Conservation (phyloP, 1,140 invertebrate genomes). For the Eulimnadia texana region DNA sequence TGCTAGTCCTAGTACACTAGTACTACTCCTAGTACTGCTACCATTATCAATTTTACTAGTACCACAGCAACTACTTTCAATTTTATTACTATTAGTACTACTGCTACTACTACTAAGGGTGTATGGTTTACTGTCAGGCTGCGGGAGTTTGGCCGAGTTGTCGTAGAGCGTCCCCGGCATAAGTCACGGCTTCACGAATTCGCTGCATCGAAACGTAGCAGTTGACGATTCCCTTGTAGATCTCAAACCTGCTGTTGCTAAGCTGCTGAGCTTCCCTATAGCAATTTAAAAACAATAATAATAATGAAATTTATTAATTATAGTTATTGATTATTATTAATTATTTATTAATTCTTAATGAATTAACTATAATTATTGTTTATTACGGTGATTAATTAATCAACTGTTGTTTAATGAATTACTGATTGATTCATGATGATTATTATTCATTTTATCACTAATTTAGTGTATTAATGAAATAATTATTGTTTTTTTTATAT, state of each 20-base stretch:
- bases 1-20: too few relatives aligned
- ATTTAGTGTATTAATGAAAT: neutral
- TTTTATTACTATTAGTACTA: too few relatives aligned
- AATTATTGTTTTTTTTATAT: too few relatives aligned
- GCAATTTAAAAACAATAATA: neutral
- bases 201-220: conserved; percentile 50
- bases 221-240: conserved; percentile 53
- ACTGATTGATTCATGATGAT: conserved; percentile 1
- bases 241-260: conserved; percentile 42
- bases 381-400: too few relatives aligned
- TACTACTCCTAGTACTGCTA: too few relatives aligned
- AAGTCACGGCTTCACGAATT: conserved; percentile 47
- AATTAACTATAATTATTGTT: too few relatives aligned
- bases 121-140: conserved; percentile 43
- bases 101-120: neutral
- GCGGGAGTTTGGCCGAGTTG: conserved; percentile 50
- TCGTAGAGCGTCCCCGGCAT: conserved; percentile 51
- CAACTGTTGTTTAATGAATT: too few relatives aligned
- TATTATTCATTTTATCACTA: neutral
- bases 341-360: too few relatives aligned
- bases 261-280: conserved; percentile 44
- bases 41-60: too few relatives aligned
- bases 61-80: too few relatives aligned
- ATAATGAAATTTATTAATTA: neutral
- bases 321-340: too few relatives aligned